Conservation (phyloP, 2,113 vertebrate genomes). For the Ranitomeya variabilis region DNA sequence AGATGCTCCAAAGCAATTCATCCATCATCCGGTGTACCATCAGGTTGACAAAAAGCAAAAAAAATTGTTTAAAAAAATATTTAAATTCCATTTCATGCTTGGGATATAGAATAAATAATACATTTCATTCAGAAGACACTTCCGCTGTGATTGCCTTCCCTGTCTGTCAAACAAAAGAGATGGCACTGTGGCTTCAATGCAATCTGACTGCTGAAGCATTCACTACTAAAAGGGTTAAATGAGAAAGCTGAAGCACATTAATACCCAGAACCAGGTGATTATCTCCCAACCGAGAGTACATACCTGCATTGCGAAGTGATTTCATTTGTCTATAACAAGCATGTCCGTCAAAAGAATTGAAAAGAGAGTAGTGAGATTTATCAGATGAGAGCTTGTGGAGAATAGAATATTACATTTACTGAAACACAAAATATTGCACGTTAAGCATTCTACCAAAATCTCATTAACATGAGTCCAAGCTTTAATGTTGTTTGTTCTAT, state of each 20-base stretch:
- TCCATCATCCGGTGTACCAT: neutral
- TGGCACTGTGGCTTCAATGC: neutral
- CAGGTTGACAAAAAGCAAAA: conserved; percentile 13
- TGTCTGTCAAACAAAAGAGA: conserved; percentile 16
- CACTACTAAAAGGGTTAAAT: conserved; percentile 44
- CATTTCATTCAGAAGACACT: conserved; percentile 24
- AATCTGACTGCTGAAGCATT: conserved; percentile 30
- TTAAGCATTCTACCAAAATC: conserved; percentile 22
- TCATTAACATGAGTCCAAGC: neutral
- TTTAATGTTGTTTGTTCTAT: neutral
- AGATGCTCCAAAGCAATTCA: neutral
- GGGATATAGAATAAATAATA: neutral
- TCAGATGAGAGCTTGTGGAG: conserved; percentile 3
- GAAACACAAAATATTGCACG: neutral
- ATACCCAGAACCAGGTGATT: conserved; percentile 52
- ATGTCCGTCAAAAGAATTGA: conserved; percentile 47
- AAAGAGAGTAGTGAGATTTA: conserved; percentile 32
- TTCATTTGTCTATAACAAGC: conserved; percentile 55
- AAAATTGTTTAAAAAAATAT: conserved; percentile 6
- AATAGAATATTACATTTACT: conserved; percentile 30
- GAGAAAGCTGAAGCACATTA: conserved; percentile 35
- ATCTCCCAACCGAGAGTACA: conserved; percentile 42
- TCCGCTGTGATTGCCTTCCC: conserved; percentile 30
- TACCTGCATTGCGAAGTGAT: conserved; percentile 51
- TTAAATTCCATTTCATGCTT: conserved; percentile 24